Percentiles rank a stretch among this genome's conserved stretches.
Evolutionary conservation across 2,797 vertebrate genomes (phyloP).

Genomic region (Acipenser ruthenus): DNA sequence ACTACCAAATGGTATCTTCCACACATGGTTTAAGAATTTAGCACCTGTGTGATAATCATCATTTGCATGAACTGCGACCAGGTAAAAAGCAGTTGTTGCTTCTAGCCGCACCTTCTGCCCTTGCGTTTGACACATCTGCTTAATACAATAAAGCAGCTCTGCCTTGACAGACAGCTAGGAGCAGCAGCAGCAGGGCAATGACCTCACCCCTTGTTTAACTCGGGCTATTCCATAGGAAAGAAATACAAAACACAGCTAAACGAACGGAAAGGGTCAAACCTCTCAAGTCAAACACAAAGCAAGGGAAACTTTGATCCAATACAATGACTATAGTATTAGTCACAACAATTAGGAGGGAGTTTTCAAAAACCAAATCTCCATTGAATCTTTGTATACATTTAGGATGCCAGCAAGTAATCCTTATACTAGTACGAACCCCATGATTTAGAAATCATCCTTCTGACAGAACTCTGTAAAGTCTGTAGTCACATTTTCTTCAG

Average conservation of each 20-base stretch:
- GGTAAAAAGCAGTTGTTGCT: not conserved
- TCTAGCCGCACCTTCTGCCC: not conserved
- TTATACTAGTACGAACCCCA: no score
- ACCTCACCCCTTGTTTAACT: constrained; percentile 2
- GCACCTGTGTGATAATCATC: not conserved
- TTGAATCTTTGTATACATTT: constrained; percentile 3
- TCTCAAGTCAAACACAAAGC: no score
- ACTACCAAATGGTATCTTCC: not conserved
- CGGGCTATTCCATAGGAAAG: not conserved
- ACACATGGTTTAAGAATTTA: not conserved
- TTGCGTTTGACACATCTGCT: not conserved
- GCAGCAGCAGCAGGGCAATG: constrained; percentile 23
- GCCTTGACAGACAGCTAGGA: constrained; percentile 20
- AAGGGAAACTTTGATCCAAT: not conserved
- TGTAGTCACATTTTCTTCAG: not conserved
- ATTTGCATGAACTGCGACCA: not conserved
- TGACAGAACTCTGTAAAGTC: constrained; percentile 4
- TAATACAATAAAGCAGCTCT: not conserved
- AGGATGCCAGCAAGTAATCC: no score
- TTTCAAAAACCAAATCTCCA: not conserved
- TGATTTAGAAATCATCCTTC: no score
- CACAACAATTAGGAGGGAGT: not conserved
- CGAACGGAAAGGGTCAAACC: no score
- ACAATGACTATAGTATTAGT: constrained; percentile 3
- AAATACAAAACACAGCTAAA: no score